Evolutionary conservation across 2,888 invertebrate genomes (phyloP).

Genomic region (Eilema depressum): DNA sequence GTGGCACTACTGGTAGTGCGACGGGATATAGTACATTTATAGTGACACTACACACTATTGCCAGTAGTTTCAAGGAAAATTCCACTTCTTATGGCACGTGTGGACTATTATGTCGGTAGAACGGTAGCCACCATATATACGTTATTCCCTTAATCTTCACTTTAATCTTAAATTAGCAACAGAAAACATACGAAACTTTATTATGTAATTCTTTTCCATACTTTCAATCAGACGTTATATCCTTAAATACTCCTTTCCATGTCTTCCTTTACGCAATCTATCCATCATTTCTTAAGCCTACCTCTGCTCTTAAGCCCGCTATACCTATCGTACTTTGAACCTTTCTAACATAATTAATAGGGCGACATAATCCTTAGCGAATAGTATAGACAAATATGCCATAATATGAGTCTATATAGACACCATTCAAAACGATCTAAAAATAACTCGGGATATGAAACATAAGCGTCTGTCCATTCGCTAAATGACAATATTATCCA

Average conservation of each 20-base stretch:
- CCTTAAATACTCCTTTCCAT: neutral
- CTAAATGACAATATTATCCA: constrained; percentile 10
- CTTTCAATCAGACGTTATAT: neutral
- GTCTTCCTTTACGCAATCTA: neutral
- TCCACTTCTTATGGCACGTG: too few relatives aligned
- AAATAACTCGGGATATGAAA: constrained; percentile 1
- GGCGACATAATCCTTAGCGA: neutral
- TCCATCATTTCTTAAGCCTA: neutral
- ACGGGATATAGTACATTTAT: too few relatives aligned
- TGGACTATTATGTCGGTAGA: too few relatives aligned
- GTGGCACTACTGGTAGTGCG: too few relatives aligned
- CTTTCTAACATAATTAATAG: neutral
- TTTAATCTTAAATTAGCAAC: too few relatives aligned
- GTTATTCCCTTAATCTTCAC: too few relatives aligned
- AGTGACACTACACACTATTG: too few relatives aligned
- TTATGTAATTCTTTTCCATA: neutral
- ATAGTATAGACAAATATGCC: neutral
- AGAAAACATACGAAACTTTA: neutral
- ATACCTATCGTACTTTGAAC: too few relatives aligned
- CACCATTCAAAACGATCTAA: neutral
- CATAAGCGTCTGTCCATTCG: neutral
- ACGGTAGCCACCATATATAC: too few relatives aligned
- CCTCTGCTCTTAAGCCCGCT: neutral
- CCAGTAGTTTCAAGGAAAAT: too few relatives aligned
- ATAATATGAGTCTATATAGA: neutral